Conservation (phyloP, 1,140 invertebrate genomes). For the Theocolax elegans region DNA sequence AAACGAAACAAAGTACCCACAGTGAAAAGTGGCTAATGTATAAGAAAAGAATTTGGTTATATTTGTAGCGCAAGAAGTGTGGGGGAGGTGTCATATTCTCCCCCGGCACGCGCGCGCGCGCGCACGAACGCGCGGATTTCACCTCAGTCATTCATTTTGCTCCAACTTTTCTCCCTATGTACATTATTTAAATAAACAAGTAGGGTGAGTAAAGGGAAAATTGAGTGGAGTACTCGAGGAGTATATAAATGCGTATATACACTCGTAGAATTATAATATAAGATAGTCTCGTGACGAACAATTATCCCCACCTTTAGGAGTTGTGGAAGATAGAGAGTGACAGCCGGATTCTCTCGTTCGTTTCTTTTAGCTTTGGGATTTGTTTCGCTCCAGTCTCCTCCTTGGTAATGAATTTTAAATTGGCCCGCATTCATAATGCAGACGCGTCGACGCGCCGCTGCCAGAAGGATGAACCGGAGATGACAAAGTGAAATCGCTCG, state of each 20-base stretch:
- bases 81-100: conserved; percentile 20
- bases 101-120: conserved; percentile 30
- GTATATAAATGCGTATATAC: too few relatives aligned
- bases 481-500: conserved; percentile 61
- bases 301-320: conserved; percentile 58
- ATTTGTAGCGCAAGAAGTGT: too few relatives aligned
- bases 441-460: conserved; percentile 50
- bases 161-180: conserved; percentile 44
- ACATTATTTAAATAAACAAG: conserved; percentile 69
- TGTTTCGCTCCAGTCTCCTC: too few relatives aligned
- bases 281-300: conserved; percentile 66
- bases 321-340: conserved; percentile 38
- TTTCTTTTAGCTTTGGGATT: conserved; percentile 1
- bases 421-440: conserved; percentile 64
- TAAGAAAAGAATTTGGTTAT: too few relatives aligned
- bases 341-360: background rate
- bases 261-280: too few relatives aligned
- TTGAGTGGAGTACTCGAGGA: too few relatives aligned
- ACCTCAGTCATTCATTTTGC: conserved; percentile 61
- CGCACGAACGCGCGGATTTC: conserved; percentile 54
- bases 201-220: conserved; percentile 52
- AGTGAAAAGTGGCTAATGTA: background rate
- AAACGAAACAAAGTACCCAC: background rate
- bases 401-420: conserved; percentile 69
- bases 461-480: conserved; percentile 57